Evolutionary conservation across 2,888 invertebrate species (phyloP).

Genomic region (Flexamia atlantica): DNA sequence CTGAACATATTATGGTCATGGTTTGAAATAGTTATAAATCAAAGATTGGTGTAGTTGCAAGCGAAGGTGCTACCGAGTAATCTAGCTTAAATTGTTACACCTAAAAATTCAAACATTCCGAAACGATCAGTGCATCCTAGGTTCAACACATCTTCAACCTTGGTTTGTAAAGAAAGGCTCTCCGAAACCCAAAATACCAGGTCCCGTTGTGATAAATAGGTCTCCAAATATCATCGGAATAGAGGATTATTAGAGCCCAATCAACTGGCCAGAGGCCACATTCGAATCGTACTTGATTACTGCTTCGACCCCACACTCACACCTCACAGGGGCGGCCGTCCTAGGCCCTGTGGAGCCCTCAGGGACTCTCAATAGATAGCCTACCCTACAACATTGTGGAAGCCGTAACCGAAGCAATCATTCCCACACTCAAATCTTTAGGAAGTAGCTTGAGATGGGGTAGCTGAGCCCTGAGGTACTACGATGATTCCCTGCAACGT

Average conservation of each 20-base stretch:
- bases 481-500: too few relatives aligned
- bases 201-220: constrained; percentile 27
- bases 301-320: constrained; percentile 1
- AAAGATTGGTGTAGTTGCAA: too few relatives aligned
- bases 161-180: neutral
- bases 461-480: too few relatives aligned
- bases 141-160: neutral
- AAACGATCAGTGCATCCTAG: neutral
- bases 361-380: too few relatives aligned
- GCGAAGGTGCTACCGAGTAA: too few relatives aligned
- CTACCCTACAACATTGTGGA: neutral
- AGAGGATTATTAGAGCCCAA: constrained; percentile 27
- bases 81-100: too few relatives aligned
- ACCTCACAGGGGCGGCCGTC: neutral
- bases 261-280: constrained; percentile 11
- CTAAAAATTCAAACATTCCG: too few relatives aligned
- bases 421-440: too few relatives aligned
- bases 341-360: neutral
- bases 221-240: constrained; percentile 9
- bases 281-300: neutral
- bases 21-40: too few relatives aligned
- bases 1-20: too few relatives aligned
- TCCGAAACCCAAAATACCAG: neutral
- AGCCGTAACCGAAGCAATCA: neutral
- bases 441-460: too few relatives aligned